Evolutionary conservation across 2,797 vertebrate genomes (phyloP).

Genomic region (Furcifer pardalis): DNA sequence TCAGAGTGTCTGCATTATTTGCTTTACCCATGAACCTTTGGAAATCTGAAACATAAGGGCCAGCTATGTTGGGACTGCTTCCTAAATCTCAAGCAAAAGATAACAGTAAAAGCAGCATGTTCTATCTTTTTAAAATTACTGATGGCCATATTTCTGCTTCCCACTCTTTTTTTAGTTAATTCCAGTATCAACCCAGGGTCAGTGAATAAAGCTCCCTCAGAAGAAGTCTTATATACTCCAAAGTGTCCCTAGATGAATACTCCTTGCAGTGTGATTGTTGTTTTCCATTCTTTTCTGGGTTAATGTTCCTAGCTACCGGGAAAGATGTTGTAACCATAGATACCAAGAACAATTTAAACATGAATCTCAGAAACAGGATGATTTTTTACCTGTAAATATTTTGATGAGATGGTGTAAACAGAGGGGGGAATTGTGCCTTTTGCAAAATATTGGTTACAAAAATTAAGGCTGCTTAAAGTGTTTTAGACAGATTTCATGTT

Average conservation of each 20-base stretch:
- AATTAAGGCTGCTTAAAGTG: conserved; percentile 22
- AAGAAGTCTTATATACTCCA: neutral
- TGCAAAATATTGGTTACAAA: conserved; percentile 49
- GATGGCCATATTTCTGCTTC: neutral
- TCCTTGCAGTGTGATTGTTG: neutral
- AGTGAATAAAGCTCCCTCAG: neutral
- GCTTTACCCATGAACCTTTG: neutral
- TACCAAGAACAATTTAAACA: conserved; percentile 43
- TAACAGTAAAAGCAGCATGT: accelerated
- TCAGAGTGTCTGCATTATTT: neutral
- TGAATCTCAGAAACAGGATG: conserved; percentile 28
- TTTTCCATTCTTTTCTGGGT: neutral
- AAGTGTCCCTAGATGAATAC: neutral
- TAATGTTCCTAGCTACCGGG: conserved; percentile 30
- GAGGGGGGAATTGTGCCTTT: conserved; percentile 12
- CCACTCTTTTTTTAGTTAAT: neutral
- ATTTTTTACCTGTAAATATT: conserved; percentile 58
- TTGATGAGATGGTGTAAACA: conserved; percentile 44
- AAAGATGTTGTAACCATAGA: conserved; percentile 55
- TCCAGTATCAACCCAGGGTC: neutral
- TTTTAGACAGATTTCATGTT: no score
- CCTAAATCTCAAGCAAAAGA: neutral
- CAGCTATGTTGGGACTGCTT: neutral
- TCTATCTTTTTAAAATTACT: neutral
- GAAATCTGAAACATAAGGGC: no score